Evolutionary conservation across 2,888 invertebrate species (phyloP).

Genomic region (Drosophila quinaria): DNA sequence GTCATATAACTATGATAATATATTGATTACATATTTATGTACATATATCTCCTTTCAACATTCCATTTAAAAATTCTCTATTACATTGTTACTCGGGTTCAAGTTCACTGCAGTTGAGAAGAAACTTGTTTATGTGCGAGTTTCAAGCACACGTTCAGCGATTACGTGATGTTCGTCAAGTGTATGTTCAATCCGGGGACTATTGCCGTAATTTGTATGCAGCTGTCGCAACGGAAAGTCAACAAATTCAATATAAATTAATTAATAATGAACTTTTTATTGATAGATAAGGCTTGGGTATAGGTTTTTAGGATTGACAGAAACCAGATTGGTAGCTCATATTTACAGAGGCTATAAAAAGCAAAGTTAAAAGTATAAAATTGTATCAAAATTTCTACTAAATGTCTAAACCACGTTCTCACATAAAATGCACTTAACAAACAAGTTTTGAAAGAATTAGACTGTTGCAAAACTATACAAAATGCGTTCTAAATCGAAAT

Average conservation of each 20-base stretch:
- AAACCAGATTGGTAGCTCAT: slow-evolving; percentile 41
- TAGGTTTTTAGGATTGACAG: slow-evolving; percentile 12
- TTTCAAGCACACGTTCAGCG: slow-evolving; percentile 16
- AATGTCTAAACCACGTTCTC: slow-evolving; percentile 40
- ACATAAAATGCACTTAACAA: slow-evolving; percentile 57
- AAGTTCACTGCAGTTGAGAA: slow-evolving; percentile 50
- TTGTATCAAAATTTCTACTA: slow-evolving; percentile 52
- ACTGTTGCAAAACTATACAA: slow-evolving; percentile 53
- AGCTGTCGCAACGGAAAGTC: slow-evolving; percentile 32
- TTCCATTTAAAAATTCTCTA: slow-evolving; percentile 4
- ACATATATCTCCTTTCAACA: slow-evolving; percentile 1
- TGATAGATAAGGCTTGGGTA: slow-evolving; percentile 23
- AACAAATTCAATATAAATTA: slow-evolving; percentile 41
- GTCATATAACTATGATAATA: not conserved
- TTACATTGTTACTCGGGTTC: slow-evolving; percentile 34
- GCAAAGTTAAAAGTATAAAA: slow-evolving; percentile 20
- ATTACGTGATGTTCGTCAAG: slow-evolving; percentile 35
- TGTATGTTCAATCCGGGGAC: slow-evolving; percentile 1
- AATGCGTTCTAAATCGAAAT: slow-evolving; percentile 53
- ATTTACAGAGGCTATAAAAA: slow-evolving; percentile 51
- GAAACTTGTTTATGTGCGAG: slow-evolving; percentile 4
- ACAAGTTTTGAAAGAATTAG: slow-evolving; percentile 2
- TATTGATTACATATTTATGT: not conserved
- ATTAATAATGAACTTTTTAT: slow-evolving; percentile 64
- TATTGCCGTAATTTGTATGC: slow-evolving; percentile 60